Evolutionary conservation across 2,888 invertebrate genomes (phyloP), one percentile per base, ranked within the genome.

Genomic region (Stenodera caucasica): DNA sequence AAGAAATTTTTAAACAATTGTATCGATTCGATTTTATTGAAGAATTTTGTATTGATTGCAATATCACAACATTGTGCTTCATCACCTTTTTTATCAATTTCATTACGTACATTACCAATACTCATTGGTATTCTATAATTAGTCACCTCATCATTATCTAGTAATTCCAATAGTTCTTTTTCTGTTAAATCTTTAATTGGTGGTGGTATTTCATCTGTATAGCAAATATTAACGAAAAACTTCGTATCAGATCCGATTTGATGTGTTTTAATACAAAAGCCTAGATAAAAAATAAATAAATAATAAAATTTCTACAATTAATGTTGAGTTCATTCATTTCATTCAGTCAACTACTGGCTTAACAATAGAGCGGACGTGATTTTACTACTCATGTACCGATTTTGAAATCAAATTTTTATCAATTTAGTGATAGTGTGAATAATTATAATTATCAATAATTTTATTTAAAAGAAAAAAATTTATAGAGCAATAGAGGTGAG

Each of bases 61-160:
- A 96, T 87, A 79, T 96, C 96, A 75, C 90, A 92, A 0, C 88
- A 92, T 60, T 87, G 86, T 35, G 90, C 90, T 0, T 87, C 85
- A 21, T 84, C 82, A 30, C 91, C 91, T 64, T 78, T 78, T 78
- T 92, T 94, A 77, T 95, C 95, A 21, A 82, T 80, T 73, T 93
- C 94, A 6, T 84, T 84, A 69, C 90, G 88, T 4, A 91, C 87
- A 74, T 90, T 90, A 0, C 94, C 94, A 66, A 96, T 90, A 77
- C 95, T 95, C 92, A 96, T 92, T 0, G 96, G 96, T 49, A 96
- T 88, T 64, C 90, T 83, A 78, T 88, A 96, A 51, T 85, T 85
- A 3, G 88, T 85, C 0, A 90, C 87, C 53, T 83, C 83, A 53
- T 90, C 88, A 0, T 90, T 88, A 63, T 85, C 84, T 23, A 93